Conservation (phyloP, 2,797 vertebrate species). For the Gephyroberyx darwinii region DNA sequence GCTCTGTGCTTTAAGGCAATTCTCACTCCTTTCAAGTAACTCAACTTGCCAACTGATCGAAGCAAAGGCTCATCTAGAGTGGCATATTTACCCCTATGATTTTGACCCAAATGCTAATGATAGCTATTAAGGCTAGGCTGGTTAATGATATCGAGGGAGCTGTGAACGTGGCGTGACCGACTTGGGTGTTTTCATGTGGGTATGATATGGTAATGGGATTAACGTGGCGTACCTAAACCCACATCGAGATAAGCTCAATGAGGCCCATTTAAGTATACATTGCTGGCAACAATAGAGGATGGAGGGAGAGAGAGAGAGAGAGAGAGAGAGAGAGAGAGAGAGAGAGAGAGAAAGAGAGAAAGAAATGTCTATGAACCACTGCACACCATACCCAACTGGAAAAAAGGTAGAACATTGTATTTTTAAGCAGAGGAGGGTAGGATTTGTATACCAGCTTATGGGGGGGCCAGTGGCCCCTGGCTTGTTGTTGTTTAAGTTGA, state of each 20-base stretch:
- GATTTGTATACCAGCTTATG: too few relatives aligned
- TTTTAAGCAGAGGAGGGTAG: slow-evolving; percentile 9
- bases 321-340: slow-evolving; percentile 26
- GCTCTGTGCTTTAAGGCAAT: slow-evolving; percentile 45
- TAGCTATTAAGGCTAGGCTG: slow-evolving; percentile 71
- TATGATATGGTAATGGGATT: slow-evolving; percentile 79
- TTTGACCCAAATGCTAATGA: slow-evolving; percentile 77
- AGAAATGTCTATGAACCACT: slow-evolving; percentile 29
- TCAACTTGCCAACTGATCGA: slow-evolving; percentile 55
- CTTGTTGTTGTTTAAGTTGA: too few relatives aligned
- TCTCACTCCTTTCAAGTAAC: slow-evolving; percentile 51
- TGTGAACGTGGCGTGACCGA: slow-evolving; percentile 68
- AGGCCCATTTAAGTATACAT: slow-evolving; percentile 73
- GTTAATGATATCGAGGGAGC: slow-evolving; percentile 73
- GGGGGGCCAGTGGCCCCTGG: too few relatives aligned
- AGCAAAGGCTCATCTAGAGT: slow-evolving; percentile 44
- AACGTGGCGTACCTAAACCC: slow-evolving; percentile 79
- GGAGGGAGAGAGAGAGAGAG: background rate
- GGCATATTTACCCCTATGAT: slow-evolving; percentile 62
- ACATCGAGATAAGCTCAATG: slow-evolving; percentile 79
- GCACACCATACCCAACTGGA: slow-evolving; percentile 22
- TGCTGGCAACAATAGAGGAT: slow-evolving; percentile 61
- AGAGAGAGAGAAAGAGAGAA: slow-evolving; percentile 37
- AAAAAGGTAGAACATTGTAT: slow-evolving; percentile 10
- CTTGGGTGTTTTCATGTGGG: slow-evolving; percentile 74